Base-by-base conservation (phyloP, 2,888 invertebrate genomes). In the Cacoxenus indagator region DNA sequence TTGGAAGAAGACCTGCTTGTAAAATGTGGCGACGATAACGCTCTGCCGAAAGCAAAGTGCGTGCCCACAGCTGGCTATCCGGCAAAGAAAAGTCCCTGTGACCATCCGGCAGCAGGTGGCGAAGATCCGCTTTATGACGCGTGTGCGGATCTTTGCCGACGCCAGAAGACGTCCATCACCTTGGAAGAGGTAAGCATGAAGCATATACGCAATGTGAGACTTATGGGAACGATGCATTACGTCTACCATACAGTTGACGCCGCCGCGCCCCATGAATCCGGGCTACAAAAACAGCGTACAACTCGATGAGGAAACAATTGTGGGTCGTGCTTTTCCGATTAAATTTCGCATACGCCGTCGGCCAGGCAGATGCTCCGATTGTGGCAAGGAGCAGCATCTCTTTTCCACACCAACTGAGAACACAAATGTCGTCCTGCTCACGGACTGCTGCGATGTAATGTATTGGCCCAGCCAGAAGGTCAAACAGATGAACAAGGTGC, bases 391-490 rank as follows among this genome's bases (percentile, higher is more conserved):
- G n/a, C 55, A 67, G 4, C 71, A 67, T n/a, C 65, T 82, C 8
- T 71, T 78, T 24, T 77, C 73, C 51, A 70, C 65, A 6, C 62
- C 65, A 0, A 78, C 76, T 4, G 73, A 78, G 4, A 82, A 71
- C 11, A 82, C 82, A 11, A 82, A 80, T 26, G 82, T 80, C 0
- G 76, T 80, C 61, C 75, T 82, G 0, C 65, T 80, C 17, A 75
- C 77, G 9, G 82, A 80, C 62, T 70, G 70, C n/a, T 74, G 71
- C 17, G 80, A 80, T 24, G 70, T 80, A 1, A 74, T 80, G 78
- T 78, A 81, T 11, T 82, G 81, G 78, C 82, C 82, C 45, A 78
- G 82, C 14, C 81, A 82, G 11, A 72, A 73, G 11, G 78, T 82
- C 57, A 72, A 78, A 0, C 81, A 80, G 66, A 78, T 81, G 82